These are phyloP conservation scores for Xiphophorus birchmanni DNA, from an alignment of 2,797 vertebrate genomes.

Conservation along the genomic window DNA sequence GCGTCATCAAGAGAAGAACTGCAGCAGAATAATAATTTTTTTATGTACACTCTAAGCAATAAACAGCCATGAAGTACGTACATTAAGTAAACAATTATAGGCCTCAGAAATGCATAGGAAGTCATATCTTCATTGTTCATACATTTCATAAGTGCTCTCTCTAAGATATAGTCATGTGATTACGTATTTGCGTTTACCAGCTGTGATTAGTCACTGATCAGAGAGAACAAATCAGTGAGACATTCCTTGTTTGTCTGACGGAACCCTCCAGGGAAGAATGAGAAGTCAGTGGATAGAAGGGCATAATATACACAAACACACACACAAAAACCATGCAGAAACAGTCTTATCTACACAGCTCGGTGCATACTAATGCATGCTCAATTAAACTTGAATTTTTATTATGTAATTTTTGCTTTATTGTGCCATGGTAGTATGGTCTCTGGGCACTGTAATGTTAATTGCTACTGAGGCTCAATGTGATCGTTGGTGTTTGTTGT, in stretches of 20 bases:
- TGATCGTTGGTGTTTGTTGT: slow-evolving; percentile 50
- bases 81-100: not conserved
- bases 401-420: slow-evolving; percentile 56
- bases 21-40: not conserved
- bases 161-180: not conserved
- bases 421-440: slow-evolving; percentile 21
- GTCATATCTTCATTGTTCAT: not conserved
- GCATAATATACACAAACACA: not conserved
- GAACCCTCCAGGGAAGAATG: slow-evolving; percentile 49
- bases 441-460: slow-evolving; percentile 52
- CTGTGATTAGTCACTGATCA: slow-evolving; percentile 55
- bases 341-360: slow-evolving; percentile 30
- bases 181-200: slow-evolving; percentile 14
- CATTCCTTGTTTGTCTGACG: slow-evolving; percentile 64
- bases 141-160: not conserved
- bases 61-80: not conserved
- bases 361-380: slow-evolving; percentile 22
- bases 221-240: slow-evolving; percentile 46
- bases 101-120: not conserved
- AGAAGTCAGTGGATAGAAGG: slow-evolving; percentile 20
- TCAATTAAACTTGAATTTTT: slow-evolving; percentile 65
- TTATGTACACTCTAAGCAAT: not conserved
- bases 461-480: slow-evolving; percentile 43
- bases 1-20: not conserved
- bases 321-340: not conserved